A percentile compares a stretch with the other conserved stretches of the same genome.
Evolutionary conservation across 2,113 vertebrate genomes (phyloP).

Genomic region (Muntiacus muntjak): DNA sequence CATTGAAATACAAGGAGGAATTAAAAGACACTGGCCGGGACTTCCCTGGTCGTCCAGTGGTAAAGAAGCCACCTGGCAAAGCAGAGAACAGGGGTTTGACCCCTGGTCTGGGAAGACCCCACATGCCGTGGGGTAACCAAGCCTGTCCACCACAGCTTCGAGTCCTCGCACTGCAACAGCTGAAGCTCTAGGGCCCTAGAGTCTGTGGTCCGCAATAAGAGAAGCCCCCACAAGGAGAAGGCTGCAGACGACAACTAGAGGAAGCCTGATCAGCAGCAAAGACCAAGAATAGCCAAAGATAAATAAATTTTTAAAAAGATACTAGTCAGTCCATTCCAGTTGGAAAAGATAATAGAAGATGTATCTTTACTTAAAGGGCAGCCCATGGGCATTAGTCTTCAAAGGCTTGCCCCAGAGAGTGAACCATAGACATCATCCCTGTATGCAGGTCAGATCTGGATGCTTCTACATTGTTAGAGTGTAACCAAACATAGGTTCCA

Average conservation of each 20-base stretch:
- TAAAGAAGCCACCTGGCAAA: not conserved
- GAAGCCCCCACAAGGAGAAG: not conserved
- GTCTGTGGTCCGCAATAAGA: not conserved
- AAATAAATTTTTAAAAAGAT: not conserved
- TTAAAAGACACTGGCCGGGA: not conserved
- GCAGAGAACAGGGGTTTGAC: not conserved
- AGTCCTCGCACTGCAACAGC: fast-evolving
- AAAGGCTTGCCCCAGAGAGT: not conserved
- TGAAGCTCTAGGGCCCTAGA: not conserved
- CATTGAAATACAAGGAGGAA: not conserved
- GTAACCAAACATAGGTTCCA: not conserved
- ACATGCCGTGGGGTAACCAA: not conserved
- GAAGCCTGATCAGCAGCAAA: not conserved
- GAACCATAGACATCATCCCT: not conserved
- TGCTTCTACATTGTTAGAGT: not conserved
- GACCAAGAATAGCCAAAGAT: not conserved
- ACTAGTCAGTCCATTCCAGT: not conserved
- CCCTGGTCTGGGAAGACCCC: not conserved
- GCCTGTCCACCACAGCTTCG: not conserved
- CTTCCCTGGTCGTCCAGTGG: not conserved
- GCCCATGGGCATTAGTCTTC: not conserved
- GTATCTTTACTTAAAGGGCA: not conserved
- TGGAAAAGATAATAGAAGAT: too few relatives aligned
- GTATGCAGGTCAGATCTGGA: not conserved
- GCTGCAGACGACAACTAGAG: not conserved